phyloP scores from a whole-genome alignment of 1,140 invertebrate species.

The Lepidurus couesii region DNA sequence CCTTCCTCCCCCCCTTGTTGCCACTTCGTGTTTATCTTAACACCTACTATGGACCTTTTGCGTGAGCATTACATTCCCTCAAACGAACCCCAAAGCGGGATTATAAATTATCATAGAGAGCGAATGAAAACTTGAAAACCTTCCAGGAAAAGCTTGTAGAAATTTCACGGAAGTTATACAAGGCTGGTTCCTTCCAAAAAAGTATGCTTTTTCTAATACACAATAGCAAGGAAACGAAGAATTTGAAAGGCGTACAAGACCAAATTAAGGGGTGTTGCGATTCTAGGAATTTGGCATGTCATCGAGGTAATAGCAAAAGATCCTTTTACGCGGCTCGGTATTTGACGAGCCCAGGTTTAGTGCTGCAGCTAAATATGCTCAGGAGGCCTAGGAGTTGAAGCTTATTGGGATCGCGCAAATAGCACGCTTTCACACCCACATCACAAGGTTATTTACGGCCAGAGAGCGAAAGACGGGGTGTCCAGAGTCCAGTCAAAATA shows the following conservation, averaged over 20 bases:
- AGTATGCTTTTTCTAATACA: neutral
- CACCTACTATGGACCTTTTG: too few species aligned
- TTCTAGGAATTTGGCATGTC: neutral
- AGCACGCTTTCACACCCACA: neutral
- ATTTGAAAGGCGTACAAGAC: neutral
- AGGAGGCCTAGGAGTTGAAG: neutral
- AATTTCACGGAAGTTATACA: too few species aligned
- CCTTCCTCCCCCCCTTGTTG: neutral
- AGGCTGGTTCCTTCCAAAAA: too few species aligned
- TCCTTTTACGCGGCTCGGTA: neutral
- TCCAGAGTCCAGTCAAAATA: slow-evolving; percentile 18
- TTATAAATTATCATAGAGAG: too few species aligned
- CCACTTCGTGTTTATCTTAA: too few species aligned
- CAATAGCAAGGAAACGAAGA: neutral
- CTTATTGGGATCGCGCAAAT: neutral
- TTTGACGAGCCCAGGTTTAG: neutral
- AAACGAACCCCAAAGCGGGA: too few species aligned
- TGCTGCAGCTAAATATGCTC: neutral
- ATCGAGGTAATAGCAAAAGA: neutral
- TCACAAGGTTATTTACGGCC: slow-evolving; percentile 10
- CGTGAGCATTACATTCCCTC: too few species aligned
- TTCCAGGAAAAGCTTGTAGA: too few species aligned
- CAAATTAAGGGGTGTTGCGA: neutral
- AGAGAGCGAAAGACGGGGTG: neutral
- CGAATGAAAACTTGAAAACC: too few species aligned